Conservation (phyloP, 2,113 vertebrate genomes). For the Ivindomyrus marchei region DNA sequence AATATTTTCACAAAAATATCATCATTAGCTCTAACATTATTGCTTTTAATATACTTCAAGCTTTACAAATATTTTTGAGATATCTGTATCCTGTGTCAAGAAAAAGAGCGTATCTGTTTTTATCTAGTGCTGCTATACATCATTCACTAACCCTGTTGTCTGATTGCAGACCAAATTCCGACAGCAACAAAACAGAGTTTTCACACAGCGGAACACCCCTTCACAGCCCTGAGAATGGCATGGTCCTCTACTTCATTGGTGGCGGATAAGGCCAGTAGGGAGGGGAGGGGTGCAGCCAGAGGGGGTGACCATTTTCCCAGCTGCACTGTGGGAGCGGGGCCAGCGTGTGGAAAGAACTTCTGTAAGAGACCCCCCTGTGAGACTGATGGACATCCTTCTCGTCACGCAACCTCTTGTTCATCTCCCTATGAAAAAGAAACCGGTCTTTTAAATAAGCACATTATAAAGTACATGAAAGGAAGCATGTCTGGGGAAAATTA, state of each 20-base stretch:
- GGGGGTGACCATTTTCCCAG: conserved; percentile 53
- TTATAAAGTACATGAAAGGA: background rate
- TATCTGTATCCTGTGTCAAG: background rate
- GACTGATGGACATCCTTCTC: conserved; percentile 80
- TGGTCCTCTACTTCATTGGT: background rate
- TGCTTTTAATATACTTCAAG: background rate
- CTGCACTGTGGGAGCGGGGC: conserved; percentile 52
- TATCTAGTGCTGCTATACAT: background rate
- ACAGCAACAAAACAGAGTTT: background rate
- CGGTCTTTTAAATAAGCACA: background rate
- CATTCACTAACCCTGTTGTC: background rate
- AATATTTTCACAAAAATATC: background rate
- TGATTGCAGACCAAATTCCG: background rate
- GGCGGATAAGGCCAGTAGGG: conserved; percentile 41
- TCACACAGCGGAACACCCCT: background rate
- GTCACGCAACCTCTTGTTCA: conserved; percentile 86
- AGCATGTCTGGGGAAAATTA: background rate
- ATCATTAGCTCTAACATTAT: background rate
- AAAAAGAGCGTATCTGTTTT: background rate
- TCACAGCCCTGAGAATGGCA: background rate
- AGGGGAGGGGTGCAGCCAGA: conserved; percentile 53
- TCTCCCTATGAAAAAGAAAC: conserved; percentile 65
- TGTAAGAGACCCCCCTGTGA: conserved; percentile 75
- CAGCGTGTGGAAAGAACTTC: conserved; percentile 49
- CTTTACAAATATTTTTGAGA: background rate